phyloP scores from a whole-genome alignment of 30 jellyfish, hydroid and myxozoan species.

The Nemopilema nomurai region DNA sequence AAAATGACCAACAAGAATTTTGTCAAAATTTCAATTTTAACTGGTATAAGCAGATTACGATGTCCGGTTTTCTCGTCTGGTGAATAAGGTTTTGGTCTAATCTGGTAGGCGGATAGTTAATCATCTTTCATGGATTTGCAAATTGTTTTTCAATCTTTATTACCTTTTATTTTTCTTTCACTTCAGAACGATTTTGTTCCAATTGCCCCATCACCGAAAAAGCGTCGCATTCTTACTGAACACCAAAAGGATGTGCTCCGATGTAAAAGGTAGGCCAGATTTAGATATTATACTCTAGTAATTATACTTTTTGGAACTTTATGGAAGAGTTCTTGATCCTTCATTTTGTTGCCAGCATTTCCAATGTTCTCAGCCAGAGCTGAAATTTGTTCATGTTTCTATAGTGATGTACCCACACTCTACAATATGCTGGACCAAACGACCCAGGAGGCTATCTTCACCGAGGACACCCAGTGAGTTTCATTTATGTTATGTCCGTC shows the following conservation, averaged over 20 bases:
- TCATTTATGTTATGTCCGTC: neutral
- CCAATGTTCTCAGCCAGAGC: slow-evolving; percentile 1
- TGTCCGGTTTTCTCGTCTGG: too few species aligned
- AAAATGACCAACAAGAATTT: too few species aligned
- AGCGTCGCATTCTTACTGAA: slow-evolving; percentile 85
- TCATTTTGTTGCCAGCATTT: too few species aligned
- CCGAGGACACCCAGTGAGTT: slow-evolving; percentile 71
- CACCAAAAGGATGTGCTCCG: slow-evolving; percentile 91
- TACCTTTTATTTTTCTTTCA: neutral
- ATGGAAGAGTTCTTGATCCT: too few species aligned
- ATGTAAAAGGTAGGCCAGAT: slow-evolving; percentile 60
- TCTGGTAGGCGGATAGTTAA: too few species aligned
- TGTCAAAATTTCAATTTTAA: too few species aligned
- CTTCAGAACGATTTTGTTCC: slow-evolving; percentile 61
- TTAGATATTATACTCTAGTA: too few species aligned
- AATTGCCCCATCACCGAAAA: slow-evolving; percentile 85
- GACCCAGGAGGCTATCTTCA: slow-evolving; percentile 72
- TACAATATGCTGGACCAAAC: slow-evolving; percentile 82
- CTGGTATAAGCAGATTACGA: too few species aligned
- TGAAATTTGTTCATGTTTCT: neutral
- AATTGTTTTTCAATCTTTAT: too few species aligned
- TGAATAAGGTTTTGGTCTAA: too few species aligned
- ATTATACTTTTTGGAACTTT: too few species aligned
- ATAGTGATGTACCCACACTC: slow-evolving; percentile 73
- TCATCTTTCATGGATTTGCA: too few species aligned